Base-by-base conservation (phyloP, 2,113 vertebrate genomes). In the Helogale parvula region DNA sequence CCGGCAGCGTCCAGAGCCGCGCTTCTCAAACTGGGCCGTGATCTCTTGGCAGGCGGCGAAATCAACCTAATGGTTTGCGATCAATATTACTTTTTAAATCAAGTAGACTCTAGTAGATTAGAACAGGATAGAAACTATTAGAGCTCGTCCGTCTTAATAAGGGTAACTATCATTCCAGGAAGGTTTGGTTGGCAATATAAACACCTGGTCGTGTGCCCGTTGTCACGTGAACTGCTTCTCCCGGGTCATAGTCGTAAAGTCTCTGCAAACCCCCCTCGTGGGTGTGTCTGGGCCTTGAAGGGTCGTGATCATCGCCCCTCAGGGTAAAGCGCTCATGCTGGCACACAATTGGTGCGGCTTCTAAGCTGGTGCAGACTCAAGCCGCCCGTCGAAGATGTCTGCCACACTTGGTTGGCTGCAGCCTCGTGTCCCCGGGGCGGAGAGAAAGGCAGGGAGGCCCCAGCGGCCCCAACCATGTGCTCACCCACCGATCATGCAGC, bases 381-480 rank as follows among this genome's bases (percentile, higher is more conserved):
- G 15, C 16, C 3, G 1, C 19, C 5, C 5, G 7, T 25, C 15
- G 19, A 15, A 15, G 15, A 19, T 0, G 23, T 6, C 17, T 0
- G 63, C 17, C 35, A 0, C 7, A 0, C 76, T 10, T 7, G 1
- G n/a, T 5, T 19, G 29, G 3, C 1, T 0, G 35, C 1, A 1
- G 17, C 0, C 15, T 31, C 4, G n/a, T 15, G 38, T 60, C 33
- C 74, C 29, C 1, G 29, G 27, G 57, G 5, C 4, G 15, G 6
- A 17, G 21, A 47, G 38, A 31, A 21, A 33, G 13, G 29, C 45
- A 7, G 8, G 68, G 68, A 19, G 38, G 35, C 41, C 63, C 33
- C 1, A 7, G n/a, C 1, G 38, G 66, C 82, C 52, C 25, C 1
- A 3, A 1, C 10, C 14, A 2, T 7, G 33, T 17, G 47, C 52